A percentile compares a stretch with the other conserved stretches of the same genome.
Evolutionary conservation across 2,888 invertebrate species (phyloP).

Genomic region (Anorthoa munda): DNA sequence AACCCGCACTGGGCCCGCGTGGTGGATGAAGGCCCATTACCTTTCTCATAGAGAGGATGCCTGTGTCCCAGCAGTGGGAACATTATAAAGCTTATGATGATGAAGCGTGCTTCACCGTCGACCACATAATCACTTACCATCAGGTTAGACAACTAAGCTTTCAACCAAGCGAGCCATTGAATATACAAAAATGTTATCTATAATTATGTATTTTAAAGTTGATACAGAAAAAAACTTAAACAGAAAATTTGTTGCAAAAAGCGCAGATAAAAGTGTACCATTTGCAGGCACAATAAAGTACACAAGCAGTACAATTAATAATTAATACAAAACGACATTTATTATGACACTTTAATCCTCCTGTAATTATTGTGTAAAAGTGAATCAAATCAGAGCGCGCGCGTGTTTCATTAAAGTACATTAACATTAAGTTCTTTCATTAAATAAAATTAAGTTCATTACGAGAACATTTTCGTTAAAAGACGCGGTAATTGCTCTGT

Average conservation of each 20-base stretch:
- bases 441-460: conserved; percentile 13
- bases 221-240: too few relatives aligned
- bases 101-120: too few relatives aligned
- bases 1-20: too few relatives aligned
- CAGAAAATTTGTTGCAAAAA: background rate
- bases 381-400: conserved; percentile 31
- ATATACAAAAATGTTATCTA: too few relatives aligned
- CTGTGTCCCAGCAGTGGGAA: too few relatives aligned
- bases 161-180: too few relatives aligned
- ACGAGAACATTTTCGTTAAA: conserved; percentile 30
- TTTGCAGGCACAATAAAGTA: conserved; percentile 5
- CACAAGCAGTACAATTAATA: conserved; percentile 2
- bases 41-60: too few relatives aligned
- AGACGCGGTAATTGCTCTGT: conserved; percentile 22
- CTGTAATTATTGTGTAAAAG: conserved; percentile 33
- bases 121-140: too few relatives aligned
- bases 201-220: too few relatives aligned
- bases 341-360: conserved; percentile 25
- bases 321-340: conserved; percentile 5
- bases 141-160: too few relatives aligned
- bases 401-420: conserved; percentile 24
- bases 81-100: too few relatives aligned
- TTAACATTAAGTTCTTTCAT: conserved; percentile 20
- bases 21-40: too few relatives aligned
- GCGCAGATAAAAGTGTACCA: background rate